A percentile compares a stretch with the other conserved stretches of the same genome.
These are phyloP conservation scores for Tachina lurida DNA, from an alignment of 2,888 invertebrate species.

Conservation along the genomic window DNA sequence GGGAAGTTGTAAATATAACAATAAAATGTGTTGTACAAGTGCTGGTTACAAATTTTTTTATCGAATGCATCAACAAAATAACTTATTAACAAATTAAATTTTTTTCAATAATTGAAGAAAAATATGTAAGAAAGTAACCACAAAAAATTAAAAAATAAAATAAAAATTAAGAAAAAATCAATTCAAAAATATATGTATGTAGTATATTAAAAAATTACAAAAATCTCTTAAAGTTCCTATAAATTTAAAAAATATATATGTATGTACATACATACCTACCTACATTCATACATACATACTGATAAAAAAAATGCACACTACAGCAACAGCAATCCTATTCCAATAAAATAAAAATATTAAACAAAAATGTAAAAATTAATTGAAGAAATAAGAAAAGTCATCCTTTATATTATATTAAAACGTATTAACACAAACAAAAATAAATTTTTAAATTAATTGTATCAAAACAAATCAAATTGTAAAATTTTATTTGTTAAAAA, in stretches of 20 bases:
- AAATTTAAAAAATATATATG: slow-evolving; percentile 54
- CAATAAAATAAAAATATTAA: slow-evolving; percentile 1
- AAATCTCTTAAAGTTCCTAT: slow-evolving; percentile 62
- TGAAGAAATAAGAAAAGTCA: slow-evolving; percentile 17
- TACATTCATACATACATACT: slow-evolving; percentile 13
- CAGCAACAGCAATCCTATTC: slow-evolving; percentile 7
- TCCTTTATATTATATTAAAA: slow-evolving; percentile 17
- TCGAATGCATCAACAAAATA: too few relatives aligned
- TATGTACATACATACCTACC: slow-evolving; percentile 10
- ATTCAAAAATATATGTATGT: not conserved
- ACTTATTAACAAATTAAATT: not conserved
- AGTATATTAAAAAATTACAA: slow-evolving; percentile 10
- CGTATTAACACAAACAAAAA: slow-evolving; percentile 13
- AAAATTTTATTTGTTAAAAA: not conserved
- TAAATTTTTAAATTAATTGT: not conserved
- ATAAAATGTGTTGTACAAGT: not conserved
- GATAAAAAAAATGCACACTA: slow-evolving; percentile 16
- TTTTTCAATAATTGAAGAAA: slow-evolving; percentile 17
- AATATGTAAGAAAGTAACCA: slow-evolving; percentile 18
- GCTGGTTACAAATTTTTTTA: not conserved
- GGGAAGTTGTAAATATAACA: not conserved
- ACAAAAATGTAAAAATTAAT: slow-evolving; percentile 5
- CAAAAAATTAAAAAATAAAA: too few relatives aligned
- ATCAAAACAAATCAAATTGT: not conserved
- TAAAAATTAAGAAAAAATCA: slow-evolving; percentile 12